Base-by-base conservation (phyloP, 2,797 vertebrate genomes). In the Podargus strigoides region DNA sequence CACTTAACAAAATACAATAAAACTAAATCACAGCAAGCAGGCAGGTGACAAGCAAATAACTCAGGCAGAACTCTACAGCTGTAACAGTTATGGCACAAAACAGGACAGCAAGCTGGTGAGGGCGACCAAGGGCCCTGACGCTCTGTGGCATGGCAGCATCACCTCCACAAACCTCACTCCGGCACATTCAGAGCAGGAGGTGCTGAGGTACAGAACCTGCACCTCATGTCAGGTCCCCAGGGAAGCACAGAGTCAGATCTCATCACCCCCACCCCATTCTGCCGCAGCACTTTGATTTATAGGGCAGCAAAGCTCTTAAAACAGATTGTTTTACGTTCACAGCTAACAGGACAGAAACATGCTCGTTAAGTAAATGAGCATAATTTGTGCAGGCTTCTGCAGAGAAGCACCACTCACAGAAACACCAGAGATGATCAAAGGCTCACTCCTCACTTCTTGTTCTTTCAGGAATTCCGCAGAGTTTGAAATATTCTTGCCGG, bases 11-110 rank as follows among this genome's bases (percentile, higher is more conserved):
- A 87, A 52, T 27, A 73, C 27, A 63, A 39, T 30, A 80, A 85
- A 90, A 36, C 39, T 60, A 75, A 89, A 90, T 68, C 67, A 85
- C 21, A 78, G 69, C 52, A 56, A 80, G 68, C 49, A 77, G 68
- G 36, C 52, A 39, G 85, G 49, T 34, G 44, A 70, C 44, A 89
- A 82, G 47, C 37, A 92, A 80, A 89, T 93, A 72, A 64, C 58
- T 75, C 55, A 12, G 49, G 55, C 62, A 85, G 75, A 93, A 81
- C 36, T 66, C 42, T 23, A 24, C 22, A 56, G 63, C 55, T 69
- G 3, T 13, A 78, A 62, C 24, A 86, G 39, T 32, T 44, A 32
- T 5, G 0, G 5, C 41, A 72, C 27, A 42, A 34, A 73, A 80
- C 75, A 42, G 21, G n/a, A 34, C 15, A 62, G 81, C 55, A 30